Evolutionary conservation across 2,113 vertebrate species (phyloP).

Genomic region (Ranitomeya variabilis): DNA sequence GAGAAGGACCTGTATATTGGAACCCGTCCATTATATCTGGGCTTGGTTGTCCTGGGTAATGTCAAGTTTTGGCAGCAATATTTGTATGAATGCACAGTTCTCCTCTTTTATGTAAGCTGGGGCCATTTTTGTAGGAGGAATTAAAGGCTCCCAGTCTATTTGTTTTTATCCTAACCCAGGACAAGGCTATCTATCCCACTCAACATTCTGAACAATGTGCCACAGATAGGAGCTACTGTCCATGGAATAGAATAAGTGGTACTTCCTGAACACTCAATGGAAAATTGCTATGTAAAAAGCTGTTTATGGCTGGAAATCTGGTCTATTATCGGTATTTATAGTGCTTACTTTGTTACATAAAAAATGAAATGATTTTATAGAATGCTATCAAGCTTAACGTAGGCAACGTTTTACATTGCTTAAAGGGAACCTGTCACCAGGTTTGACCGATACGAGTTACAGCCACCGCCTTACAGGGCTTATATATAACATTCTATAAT

Average conservation of each 20-base stretch:
- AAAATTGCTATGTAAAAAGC: neutral
- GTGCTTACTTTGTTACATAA: neutral
- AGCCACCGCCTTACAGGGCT: too few species aligned
- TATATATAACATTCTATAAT: too few species aligned
- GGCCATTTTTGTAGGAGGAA: neutral
- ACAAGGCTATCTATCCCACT: neutral
- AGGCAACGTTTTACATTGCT: neutral
- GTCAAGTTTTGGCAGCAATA: conserved; percentile 2
- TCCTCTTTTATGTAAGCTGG: neutral
- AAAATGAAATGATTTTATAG: neutral
- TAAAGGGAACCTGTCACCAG: neutral
- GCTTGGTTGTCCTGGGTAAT: conserved; percentile 24
- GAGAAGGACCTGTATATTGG: too few species aligned
- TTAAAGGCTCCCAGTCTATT: neutral
- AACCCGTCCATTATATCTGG: neutral
- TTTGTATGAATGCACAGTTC: neutral
- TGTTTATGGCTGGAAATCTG: neutral
- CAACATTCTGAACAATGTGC: neutral
- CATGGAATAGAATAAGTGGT: neutral
- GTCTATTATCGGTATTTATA: neutral
- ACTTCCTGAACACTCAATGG: neutral
- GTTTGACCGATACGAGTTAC: too few species aligned
- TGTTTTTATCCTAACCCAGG: neutral
- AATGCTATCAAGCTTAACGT: neutral
- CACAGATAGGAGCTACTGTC: neutral